Evolutionary conservation across 2,888 invertebrate genomes (phyloP), one percentile per base, ranked within the genome.

Genomic region (Metopia argyrocephala): DNA sequence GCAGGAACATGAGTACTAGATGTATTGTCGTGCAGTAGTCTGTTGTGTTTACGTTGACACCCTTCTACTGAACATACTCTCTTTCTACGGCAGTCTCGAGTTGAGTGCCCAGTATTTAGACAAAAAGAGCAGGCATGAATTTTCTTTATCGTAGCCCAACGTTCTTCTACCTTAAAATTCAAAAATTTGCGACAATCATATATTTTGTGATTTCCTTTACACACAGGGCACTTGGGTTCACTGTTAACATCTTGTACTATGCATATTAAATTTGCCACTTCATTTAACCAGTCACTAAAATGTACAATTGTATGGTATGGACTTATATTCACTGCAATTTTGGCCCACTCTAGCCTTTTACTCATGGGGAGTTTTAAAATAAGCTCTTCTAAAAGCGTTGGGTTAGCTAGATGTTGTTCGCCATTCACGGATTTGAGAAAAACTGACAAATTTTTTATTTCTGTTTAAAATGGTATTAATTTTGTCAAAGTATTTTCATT

Each of bases 311-410:
- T 23, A 21, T n/a, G 66, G 9, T 70, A 70, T 12, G 70, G 50
- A 5, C 18, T 15, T 25, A 64, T 64, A 27, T 15, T 74, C 4
- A 20, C 4, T 28, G 78, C 75, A 28, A 62, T 50, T 46, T 4
- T 31, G 5, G 31, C 31, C 31, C 31, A 31, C 31, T 31, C n/a
- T n/a, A n/a, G n/a, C n/a, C n/a, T n/a, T n/a, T n/a, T n/a, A n/a
- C n/a, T n/a, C n/a, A n/a, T n/a, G n/a, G 78, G 82, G 25, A 82
- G 38, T 31, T 84, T 79, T 9, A 6, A 3, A 1, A 80, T 20
- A 20, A 83, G 45, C 20, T 80, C 78, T 15, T 83, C 82, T 52
- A 83, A 12, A 6, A 82, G 50, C n/a, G 76, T 79, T 18, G 82
- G 76, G 6, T 81, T 84, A 5, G 61, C 27, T 3, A 82, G 6